phyloP scores from a whole-genome alignment of 92 coral and sea anemone genomes.

The Meandrina meandrites region DNA sequence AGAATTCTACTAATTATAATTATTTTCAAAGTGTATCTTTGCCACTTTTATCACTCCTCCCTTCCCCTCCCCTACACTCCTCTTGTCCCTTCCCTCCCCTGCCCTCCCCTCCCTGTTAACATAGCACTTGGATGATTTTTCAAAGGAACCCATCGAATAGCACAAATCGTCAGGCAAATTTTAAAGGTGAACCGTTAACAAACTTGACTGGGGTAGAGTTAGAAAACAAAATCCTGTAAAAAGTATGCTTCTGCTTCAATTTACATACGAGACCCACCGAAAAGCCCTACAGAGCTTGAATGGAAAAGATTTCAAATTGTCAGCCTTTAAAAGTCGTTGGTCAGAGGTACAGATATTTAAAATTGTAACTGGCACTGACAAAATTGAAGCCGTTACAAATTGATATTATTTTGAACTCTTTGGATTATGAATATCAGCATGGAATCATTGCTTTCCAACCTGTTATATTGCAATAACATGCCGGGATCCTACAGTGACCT shows the following conservation, averaged over 20 bases:
- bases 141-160: background rate
- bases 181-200: background rate
- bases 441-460: background rate
- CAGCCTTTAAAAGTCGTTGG: background rate
- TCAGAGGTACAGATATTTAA: background rate
- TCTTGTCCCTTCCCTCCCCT: background rate
- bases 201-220: background rate
- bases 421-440: background rate
- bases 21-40: background rate
- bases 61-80: background rate
- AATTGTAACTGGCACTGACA: background rate
- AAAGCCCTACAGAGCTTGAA: background rate
- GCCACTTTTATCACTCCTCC: background rate
- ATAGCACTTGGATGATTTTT: background rate
- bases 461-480: background rate
- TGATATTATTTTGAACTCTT: slow-evolving; percentile 2
- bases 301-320: background rate
- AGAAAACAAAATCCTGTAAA: background rate
- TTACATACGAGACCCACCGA: background rate
- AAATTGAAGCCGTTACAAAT: background rate
- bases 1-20: no score
- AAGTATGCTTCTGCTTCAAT: no score
- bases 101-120: background rate
- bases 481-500: background rate
- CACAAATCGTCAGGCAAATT: background rate